Evolutionary conservation across 2,888 invertebrate genomes (phyloP), one percentile per base, ranked within the genome.

Genomic region (Polyommatus iphigenia): DNA sequence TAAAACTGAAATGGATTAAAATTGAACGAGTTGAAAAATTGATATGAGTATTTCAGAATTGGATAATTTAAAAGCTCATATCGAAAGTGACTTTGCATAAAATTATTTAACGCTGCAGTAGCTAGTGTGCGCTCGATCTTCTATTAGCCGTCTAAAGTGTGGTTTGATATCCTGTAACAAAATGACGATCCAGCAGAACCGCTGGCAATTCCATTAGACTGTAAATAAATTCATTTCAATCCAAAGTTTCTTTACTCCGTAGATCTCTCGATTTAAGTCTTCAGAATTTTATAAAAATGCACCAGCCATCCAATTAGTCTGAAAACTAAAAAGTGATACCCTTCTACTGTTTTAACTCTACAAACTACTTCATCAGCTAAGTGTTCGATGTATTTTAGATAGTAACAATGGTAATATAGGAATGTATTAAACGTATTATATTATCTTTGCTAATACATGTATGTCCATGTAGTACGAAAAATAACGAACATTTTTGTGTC

Each of bases 171-270:
- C 20, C 62, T 20, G 67, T 67, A 67, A 67, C 29, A 67, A 67
- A 67, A 67, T 67, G 67, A 18, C 67, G 29, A 67, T 18, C 67
- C 32, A 67, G 67, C 67, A 32, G 67, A 67, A 32, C 15, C 29
- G 67, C 29, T 6, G 29, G 29, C 67, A 67, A 67, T 67, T 32
- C 67, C 67, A 67, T 67, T 67, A 67, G 67, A 67, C 29, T 29
- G 67, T 32, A 67, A 67, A 67, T 67, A 67, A 67, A 67, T 67
- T 67, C 67, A 67, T 67, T 67, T 67, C 67, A 67, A 67, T 67
- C 67, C 24, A 4, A 67, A 67, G 6, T 67, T 67, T 67, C 67
- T 67, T 67, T 15, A 67, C 67, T 18, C 67, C 67, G 67, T 67
- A 32, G 67, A 67, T 67, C 6, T 67, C 67, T 7, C 67, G 67